These are phyloP conservation scores for Oasisia sp. DNA, from an alignment of 2,888 invertebrate species.

Conservation along the genomic window DNA sequence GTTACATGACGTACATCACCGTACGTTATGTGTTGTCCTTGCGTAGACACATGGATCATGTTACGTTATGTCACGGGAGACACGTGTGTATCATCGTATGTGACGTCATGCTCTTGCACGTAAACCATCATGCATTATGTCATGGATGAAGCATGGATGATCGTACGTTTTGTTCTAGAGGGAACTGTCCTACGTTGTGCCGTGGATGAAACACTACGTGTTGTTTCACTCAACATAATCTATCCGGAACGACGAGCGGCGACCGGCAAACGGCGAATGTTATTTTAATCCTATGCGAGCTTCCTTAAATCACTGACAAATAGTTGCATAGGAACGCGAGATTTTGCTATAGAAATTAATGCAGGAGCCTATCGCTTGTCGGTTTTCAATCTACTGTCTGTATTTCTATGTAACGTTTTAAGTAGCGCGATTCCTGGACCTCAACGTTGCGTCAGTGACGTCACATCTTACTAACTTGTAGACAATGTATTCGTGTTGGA, in stretches of 20 bases:
- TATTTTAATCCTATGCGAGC: neutral
- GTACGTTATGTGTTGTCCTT: neutral
- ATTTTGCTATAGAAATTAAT: neutral
- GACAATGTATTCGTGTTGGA: neutral
- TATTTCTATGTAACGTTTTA: neutral
- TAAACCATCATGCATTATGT: neutral
- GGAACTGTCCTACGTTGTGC: no score
- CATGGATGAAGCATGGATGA: neutral
- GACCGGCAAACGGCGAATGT: neutral
- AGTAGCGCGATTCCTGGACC: neutral
- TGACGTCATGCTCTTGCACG: no score
- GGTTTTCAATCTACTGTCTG: neutral
- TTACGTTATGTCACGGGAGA: neutral
- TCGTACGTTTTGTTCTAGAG: neutral
- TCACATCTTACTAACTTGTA: neutral
- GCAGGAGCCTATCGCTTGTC: neutral
- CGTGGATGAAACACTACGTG: neutral
- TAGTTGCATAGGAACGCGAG: constrained; percentile 4
- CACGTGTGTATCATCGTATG: neutral
- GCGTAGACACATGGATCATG: neutral
- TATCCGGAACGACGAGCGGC: neutral
- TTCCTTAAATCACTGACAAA: constrained; percentile 1
- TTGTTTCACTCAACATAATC: neutral
- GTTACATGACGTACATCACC: neutral
- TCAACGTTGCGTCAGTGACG: neutral